phyloP scores from a whole-genome alignment of 2,888 invertebrate genomes.

The Trisateles emortualis region DNA sequence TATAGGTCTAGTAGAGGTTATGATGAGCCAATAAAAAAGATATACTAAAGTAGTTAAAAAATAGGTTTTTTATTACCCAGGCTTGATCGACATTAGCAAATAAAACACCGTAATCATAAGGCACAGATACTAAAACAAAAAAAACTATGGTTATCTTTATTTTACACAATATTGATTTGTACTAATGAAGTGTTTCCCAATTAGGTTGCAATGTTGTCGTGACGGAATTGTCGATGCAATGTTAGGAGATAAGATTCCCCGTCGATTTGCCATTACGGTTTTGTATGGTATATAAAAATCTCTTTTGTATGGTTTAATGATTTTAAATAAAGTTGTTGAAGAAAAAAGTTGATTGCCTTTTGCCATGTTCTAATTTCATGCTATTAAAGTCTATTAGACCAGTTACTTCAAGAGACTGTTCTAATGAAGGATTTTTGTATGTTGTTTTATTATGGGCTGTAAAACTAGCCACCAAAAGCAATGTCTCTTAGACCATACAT shows the following conservation, averaged over 20 bases:
- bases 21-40: no score
- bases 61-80: background rate
- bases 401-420: background rate
- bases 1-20: no score
- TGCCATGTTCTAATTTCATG: background rate
- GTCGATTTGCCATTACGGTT: constrained; percentile 15
- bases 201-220: constrained; percentile 26
- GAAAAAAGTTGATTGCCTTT: background rate
- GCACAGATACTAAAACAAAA: constrained; percentile 25
- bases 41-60: no score
- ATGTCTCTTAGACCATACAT: no score
- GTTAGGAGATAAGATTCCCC: constrained; percentile 9
- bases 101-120: constrained; percentile 24
- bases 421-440: background rate
- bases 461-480: no score
- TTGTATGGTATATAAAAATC: background rate
- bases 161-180: constrained; percentile 43
- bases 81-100: constrained; percentile 23
- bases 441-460: background rate
- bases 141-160: constrained; percentile 23
- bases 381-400: background rate
- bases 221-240: constrained; percentile 15
- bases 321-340: background rate
- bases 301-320: background rate
- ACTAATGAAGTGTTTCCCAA: constrained; percentile 35